Evolutionary conservation across 1,140 invertebrate genomes (phyloP).

Genomic region (Scaptomyza graminum): DNA sequence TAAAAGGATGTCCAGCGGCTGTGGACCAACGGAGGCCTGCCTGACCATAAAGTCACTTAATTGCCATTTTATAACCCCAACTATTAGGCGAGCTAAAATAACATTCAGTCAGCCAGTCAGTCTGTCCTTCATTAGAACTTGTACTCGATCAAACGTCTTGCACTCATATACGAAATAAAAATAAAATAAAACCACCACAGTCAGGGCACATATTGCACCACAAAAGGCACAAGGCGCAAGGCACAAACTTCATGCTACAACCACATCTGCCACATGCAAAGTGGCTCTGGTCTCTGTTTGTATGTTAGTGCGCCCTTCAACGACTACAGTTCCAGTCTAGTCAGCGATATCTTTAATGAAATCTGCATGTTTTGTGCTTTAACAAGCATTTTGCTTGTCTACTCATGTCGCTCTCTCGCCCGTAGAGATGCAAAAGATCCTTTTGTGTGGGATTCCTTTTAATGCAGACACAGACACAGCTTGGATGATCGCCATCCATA

Average conservation of each 20-base stretch:
- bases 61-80: constrained; percentile 78
- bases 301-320: constrained; percentile 51
- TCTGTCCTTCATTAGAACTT: constrained; percentile 60
- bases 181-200: not conserved
- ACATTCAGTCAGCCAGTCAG: constrained; percentile 6
- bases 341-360: constrained; percentile 77
- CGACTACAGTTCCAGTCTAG: constrained; percentile 38
- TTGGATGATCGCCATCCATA: constrained; percentile 39
- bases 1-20: constrained; percentile 69
- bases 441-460: constrained; percentile 60
- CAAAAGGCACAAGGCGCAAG: constrained; percentile 9
- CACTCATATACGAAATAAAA: not conserved
- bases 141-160: not conserved
- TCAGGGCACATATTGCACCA: constrained; percentile 46
- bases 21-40: constrained; percentile 34
- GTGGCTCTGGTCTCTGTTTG: constrained; percentile 9
- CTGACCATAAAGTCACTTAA: constrained; percentile 73
- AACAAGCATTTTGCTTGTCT: constrained; percentile 81
- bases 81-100: constrained; percentile 53
- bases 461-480: constrained; percentile 7
- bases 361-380: constrained; percentile 80
- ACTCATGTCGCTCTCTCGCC: constrained; percentile 59
- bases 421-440: constrained; percentile 40
- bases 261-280: constrained; percentile 45
- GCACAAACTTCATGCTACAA: constrained; percentile 10